Base-by-base conservation (phyloP, 37 sponge, comb jelly and placozoan genomes). In the Beroe forskalii region DNA sequence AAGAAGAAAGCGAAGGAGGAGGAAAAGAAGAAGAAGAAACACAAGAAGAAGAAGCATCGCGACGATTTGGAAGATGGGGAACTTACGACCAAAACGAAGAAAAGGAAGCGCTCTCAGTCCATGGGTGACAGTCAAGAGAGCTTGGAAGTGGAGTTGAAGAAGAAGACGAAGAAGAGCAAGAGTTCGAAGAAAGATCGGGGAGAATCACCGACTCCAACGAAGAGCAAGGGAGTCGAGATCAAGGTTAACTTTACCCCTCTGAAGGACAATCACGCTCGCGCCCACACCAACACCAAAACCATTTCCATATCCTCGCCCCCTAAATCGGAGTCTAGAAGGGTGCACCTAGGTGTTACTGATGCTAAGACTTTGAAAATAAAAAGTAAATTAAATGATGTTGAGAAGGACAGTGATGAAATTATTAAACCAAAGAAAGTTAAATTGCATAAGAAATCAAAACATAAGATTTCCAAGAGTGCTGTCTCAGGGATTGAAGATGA, bases 11-110 rank as follows among this genome's bases (percentile, higher is more conserved):
- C 22, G 6, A 38, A 80, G 86, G 55, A 80, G 12, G 40, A 80
- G 55, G 35, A 80, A 43, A 72, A 37, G 76, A 80, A 80, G 86
- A 80, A 80, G 86, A 80, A 80, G 31, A 80, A 80, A 48, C 37
- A 80, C 27, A 35, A 38, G 25, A 80, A 80, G 86, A 35, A 80
- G 86, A 80, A 80, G 27, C 8, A 22, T 1, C 20, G 35, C n/a
- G 86, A 80, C 0, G 75, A 72, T 36, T 32, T 72, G 39, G 75
- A 72, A 20, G 86, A 80, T 1, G 86, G 86, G 25, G 86, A 80
- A 25, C 40, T 80, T 8, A 44, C 20, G n/a, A 44, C 44, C 4
- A 72, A 72, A 20, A 30, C 40, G 8, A 80, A 80, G 86, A 80
- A 44, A 23, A 44, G 55, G 86, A 80, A 80, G 30, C 28, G 86